Conservation (phyloP, 2,888 invertebrate species). For the Cataglyphis altisquamis region DNA sequence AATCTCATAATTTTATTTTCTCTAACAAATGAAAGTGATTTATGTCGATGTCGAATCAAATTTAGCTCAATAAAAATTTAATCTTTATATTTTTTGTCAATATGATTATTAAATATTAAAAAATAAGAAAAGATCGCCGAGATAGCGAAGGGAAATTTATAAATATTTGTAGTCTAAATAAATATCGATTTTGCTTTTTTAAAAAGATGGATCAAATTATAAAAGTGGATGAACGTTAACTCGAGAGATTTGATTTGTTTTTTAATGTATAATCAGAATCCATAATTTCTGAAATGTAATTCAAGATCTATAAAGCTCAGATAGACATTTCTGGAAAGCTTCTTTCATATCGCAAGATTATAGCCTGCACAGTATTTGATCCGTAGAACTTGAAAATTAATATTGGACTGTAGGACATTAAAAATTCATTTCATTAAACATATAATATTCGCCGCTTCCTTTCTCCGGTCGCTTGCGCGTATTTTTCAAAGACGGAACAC, state of each 20-base stretch:
- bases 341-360: not conserved
- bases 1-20: not conserved
- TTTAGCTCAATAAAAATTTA: not conserved
- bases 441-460: not conserved
- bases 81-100: not conserved
- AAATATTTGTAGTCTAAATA: not conserved
- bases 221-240: not conserved
- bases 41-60: not conserved
- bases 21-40: not conserved
- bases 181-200: not conserved
- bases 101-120: not conserved
- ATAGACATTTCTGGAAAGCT: not conserved
- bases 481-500: constrained; percentile 30
- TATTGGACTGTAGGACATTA: constrained; percentile 39
- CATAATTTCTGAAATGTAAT: not conserved
- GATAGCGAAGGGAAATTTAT: not conserved
- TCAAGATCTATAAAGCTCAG: not conserved
- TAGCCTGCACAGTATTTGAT: not conserved
- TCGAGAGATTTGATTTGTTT: not conserved
- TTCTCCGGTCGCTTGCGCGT: constrained; percentile 3
- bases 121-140: not conserved
- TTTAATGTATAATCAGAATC: not conserved
- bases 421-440: not conserved
- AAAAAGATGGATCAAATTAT: not conserved
- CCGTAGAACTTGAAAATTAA: constrained; percentile 14